Conservation (phyloP, 2,797 vertebrate genomes). For the Acrocephalus scirpaceus region DNA sequence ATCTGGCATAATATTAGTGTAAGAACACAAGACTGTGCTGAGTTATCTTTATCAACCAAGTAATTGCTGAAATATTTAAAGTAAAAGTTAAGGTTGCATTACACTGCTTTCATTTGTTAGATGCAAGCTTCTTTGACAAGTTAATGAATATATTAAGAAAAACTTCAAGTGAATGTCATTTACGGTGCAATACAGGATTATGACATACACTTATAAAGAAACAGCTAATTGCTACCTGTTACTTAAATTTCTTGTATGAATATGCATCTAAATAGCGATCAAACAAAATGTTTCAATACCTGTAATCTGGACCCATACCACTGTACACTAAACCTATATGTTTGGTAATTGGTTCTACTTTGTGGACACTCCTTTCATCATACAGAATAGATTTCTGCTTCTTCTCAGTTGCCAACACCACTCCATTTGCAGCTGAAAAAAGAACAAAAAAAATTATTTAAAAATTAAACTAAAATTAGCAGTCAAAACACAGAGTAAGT, state of each 20-base stretch:
- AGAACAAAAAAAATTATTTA: not conserved
- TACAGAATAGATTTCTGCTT: slow-evolving; percentile 99
- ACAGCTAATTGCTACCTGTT: not conserved
- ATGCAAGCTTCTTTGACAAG: not conserved
- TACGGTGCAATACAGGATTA: not conserved
- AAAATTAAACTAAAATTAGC: not conserved
- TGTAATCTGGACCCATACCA: slow-evolving; percentile 99
- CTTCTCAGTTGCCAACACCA: slow-evolving; percentile 97
- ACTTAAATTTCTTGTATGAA: not conserved
- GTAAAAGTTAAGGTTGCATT: not conserved
- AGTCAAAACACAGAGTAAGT: not conserved
- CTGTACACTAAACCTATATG: slow-evolving; percentile 99
- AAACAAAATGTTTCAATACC: slow-evolving; percentile 74
- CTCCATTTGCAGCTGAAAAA: slow-evolving; percentile 93
- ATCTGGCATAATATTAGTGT: not conserved
- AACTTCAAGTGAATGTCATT: not conserved
- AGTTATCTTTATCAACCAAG: not conserved
- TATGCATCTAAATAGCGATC: not conserved
- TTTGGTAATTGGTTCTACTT: slow-evolving; percentile 99
- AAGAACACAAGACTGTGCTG: not conserved
- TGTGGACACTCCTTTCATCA: slow-evolving; percentile 97
- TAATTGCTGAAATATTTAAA: not conserved
- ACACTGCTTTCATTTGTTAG: not conserved
- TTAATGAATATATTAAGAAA: not conserved
- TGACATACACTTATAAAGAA: not conserved